These are phyloP conservation scores for Sinocyclocheilus anophthalmus DNA, from an alignment of 2,113 vertebrate species.

Conservation along the genomic window DNA sequence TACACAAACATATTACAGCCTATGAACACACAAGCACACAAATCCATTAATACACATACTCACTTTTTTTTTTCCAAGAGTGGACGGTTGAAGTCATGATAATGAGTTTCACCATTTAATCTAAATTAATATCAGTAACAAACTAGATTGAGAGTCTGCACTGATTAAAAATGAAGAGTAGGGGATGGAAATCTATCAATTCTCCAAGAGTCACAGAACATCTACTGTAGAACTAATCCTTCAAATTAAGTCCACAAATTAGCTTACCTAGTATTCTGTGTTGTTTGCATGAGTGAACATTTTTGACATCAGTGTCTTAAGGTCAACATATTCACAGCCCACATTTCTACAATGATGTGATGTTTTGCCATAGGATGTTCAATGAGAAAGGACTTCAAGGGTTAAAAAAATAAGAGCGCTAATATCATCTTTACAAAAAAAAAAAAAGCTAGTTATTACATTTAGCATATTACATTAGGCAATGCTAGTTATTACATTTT, in stretches of 20 bases:
- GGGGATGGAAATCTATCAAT: neutral
- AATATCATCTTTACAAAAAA: too few species aligned
- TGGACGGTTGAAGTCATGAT: slow-evolving; percentile 45
- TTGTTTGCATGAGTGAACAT: neutral
- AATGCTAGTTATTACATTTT: too few species aligned
- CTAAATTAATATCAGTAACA: slow-evolving; percentile 36
- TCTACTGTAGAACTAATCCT: neutral
- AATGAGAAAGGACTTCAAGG: too few species aligned
- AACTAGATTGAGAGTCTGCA: slow-evolving; percentile 28
- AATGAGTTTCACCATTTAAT: slow-evolving; percentile 33
- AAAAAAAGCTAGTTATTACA: too few species aligned
- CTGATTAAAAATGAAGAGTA: slow-evolving; percentile 10
- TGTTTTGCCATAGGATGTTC: neutral
- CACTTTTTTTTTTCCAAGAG: neutral
- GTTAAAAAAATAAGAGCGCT: too few species aligned
- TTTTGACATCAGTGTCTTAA: neutral
- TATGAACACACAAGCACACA: too few species aligned
- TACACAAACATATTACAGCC: too few species aligned
- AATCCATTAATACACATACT: too few species aligned
- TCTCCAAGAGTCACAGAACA: neutral
- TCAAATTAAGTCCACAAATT: neutral
- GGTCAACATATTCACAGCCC: neutral
- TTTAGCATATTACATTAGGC: too few species aligned
- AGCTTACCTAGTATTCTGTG: neutral
- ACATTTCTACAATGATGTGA: neutral